Evolutionary conservation across 2,797 vertebrate genomes (phyloP).

Genomic region (Capromys pilorides): DNA sequence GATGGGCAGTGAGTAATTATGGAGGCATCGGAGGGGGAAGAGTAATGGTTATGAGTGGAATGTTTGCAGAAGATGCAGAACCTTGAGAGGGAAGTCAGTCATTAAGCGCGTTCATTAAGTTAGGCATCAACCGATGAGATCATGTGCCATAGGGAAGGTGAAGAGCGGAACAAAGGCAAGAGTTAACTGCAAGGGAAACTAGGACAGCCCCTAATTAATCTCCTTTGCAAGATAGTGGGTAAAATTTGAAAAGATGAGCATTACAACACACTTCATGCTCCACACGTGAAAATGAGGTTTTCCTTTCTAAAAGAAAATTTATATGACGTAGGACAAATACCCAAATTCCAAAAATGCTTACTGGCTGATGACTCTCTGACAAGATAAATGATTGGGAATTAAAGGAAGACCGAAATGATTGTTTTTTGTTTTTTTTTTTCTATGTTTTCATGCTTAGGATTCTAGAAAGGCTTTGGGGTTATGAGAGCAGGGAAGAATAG

Average conservation of each 20-base stretch:
- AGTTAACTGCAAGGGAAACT: not conserved
- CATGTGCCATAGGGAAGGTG: not conserved
- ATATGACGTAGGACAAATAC: not conserved
- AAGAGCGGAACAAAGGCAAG: not conserved
- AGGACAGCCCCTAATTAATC: not conserved
- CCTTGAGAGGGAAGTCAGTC: not conserved
- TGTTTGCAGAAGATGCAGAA: conserved; percentile 5
- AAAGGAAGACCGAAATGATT: conserved; percentile 13
- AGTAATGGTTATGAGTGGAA: not conserved
- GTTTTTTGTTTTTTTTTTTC: too few species aligned
- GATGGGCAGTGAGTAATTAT: conserved; percentile 17
- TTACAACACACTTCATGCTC: not conserved
- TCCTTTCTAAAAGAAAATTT: not conserved
- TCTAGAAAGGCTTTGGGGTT: not conserved
- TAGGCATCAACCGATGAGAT: not conserved
- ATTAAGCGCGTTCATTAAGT: conserved; percentile 27
- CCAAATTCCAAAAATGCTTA: not conserved
- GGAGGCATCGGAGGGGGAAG: not conserved
- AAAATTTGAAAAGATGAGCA: not conserved
- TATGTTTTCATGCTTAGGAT: not conserved
- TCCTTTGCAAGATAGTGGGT: not conserved
- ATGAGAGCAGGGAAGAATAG: not conserved
- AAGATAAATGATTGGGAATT: not conserved
- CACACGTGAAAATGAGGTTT: not conserved
- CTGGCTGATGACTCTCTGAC: not conserved